Percentiles rank a stretch among this genome's conserved stretches.
Evolutionary conservation across 2,888 invertebrate genomes (phyloP).

Genomic region (Sturmia bella): DNA sequence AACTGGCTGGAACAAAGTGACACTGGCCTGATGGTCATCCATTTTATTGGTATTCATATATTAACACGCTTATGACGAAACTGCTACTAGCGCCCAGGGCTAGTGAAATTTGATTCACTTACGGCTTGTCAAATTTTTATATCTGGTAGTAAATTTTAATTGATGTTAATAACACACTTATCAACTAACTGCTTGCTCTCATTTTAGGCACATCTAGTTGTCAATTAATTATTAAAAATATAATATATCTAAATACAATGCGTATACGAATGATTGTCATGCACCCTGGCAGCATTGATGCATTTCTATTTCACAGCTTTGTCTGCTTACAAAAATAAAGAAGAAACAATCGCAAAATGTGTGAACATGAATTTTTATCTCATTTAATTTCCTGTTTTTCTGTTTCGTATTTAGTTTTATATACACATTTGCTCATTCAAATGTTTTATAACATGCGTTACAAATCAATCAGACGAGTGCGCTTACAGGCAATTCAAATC

Average conservation of each 20-base stretch:
- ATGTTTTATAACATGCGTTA: conserved; percentile 69
- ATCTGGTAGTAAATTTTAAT: no score
- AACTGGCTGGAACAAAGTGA: no score
- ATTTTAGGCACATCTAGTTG: conserved; percentile 27
- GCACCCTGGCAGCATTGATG: conserved; percentile 48
- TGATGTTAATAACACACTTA: no score
- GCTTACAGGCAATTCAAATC: conserved; percentile 67
- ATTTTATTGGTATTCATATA: no score
- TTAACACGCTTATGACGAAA: no score
- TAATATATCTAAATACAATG: neutral
- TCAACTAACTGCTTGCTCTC: conserved; percentile 7
- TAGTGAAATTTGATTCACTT: no score
- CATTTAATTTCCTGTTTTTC: conserved; percentile 68
- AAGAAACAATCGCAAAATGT: conserved; percentile 41
- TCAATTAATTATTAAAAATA: conserved; percentile 8
- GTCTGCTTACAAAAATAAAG: conserved; percentile 29
- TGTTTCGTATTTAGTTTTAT: conserved; percentile 32
- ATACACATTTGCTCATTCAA: conserved; percentile 34
- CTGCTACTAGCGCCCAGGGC: no score
- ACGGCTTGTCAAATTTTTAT: no score
- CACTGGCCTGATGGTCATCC: no score
- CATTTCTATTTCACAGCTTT: conserved; percentile 58
- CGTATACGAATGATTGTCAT: conserved; percentile 44
- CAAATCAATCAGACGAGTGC: conserved; percentile 66
- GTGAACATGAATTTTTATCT: conserved; percentile 57